A percentile compares a stretch with the other conserved stretches of the same genome.
These are phyloP conservation scores for Anguilla pacifica DNA, from an alignment of 2,797 vertebrate genomes.

Conservation along the genomic window DNA sequence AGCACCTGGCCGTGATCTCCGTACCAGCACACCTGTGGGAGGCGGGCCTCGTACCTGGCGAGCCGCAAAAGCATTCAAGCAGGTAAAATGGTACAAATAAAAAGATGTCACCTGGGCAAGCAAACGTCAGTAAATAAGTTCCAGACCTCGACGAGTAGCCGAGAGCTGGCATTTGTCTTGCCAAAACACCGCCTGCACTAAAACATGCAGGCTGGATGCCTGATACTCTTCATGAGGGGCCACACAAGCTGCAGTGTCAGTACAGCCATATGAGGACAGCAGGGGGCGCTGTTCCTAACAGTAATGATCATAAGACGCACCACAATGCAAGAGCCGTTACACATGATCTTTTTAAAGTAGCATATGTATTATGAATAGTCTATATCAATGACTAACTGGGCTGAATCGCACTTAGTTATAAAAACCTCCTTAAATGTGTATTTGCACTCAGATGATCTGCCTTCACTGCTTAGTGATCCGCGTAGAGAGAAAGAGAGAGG, in stretches of 20 bases:
- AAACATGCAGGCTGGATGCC: neutral
- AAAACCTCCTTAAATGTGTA: neutral
- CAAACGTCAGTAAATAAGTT: neutral
- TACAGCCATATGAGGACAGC: neutral
- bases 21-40: neutral
- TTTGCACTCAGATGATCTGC: neutral
- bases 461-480: neutral
- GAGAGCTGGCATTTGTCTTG: neutral
- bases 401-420: neutral
- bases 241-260: neutral
- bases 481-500: neutral
- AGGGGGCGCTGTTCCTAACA: neutral
- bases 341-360: no score
- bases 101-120: neutral
- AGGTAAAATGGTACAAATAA: neutral
- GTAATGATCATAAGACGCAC: neutral
- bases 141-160: no score
- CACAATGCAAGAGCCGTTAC: neutral
- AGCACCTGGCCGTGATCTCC: neutral
- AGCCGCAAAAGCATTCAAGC: neutral
- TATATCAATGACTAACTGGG: neutral
- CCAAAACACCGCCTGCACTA: neutral
- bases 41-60: neutral
- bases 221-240: neutral
- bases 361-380: no score